These are phyloP conservation scores for Deilephila elpenor DNA, from an alignment of 2,888 invertebrate species.

Conservation along the genomic window DNA sequence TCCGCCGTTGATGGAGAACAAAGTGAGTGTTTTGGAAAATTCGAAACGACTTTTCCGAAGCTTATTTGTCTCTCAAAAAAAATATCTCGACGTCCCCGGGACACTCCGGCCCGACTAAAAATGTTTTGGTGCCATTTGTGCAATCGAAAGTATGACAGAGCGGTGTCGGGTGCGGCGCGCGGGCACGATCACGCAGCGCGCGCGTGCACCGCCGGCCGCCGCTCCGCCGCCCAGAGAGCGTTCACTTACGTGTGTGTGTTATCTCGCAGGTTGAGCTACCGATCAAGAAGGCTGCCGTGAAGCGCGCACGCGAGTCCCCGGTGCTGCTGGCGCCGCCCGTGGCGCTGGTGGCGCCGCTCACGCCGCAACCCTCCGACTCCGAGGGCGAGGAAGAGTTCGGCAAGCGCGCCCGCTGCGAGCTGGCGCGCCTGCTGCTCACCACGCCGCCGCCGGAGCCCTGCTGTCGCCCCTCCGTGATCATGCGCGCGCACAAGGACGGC, in stretches of 20 bases:
- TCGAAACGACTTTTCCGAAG: slow-evolving; percentile 39
- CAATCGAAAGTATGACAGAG: slow-evolving; percentile 71
- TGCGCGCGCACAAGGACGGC: slow-evolving; percentile 93
- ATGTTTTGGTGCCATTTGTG: slow-evolving; percentile 57
- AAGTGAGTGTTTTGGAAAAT: slow-evolving; percentile 75
- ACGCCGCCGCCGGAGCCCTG: slow-evolving; percentile 84
- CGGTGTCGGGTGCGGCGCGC: slow-evolving; percentile 56
- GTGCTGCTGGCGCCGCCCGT: slow-evolving; percentile 39
- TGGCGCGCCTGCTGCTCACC: slow-evolving; percentile 81
- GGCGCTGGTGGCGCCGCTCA: slow-evolving; percentile 81
- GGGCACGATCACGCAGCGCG: slow-evolving; percentile 72
- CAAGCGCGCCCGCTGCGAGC: slow-evolving; percentile 79
- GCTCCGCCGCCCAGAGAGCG: slow-evolving; percentile 60
- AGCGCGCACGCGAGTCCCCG: slow-evolving; percentile 67
- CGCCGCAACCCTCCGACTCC: slow-evolving; percentile 94
- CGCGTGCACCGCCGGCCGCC: slow-evolving; percentile 59
- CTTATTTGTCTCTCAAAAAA: slow-evolving; percentile 32
- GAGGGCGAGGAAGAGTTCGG: slow-evolving; percentile 87
- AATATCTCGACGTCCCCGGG: slow-evolving; percentile 7
- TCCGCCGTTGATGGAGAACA: slow-evolving; percentile 86
- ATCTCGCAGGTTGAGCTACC: slow-evolving; percentile 77
- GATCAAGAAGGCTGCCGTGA: slow-evolving; percentile 71
- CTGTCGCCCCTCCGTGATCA: slow-evolving; percentile 90
- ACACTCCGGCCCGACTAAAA: slow-evolving; percentile 11
- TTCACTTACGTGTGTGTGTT: slow-evolving; percentile 73